A percentile compares a stretch with the other conserved stretches of the same genome.
These are phyloP conservation scores for Monochamus saltuarius DNA, from an alignment of 1,140 invertebrate species.

Conservation along the genomic window DNA sequence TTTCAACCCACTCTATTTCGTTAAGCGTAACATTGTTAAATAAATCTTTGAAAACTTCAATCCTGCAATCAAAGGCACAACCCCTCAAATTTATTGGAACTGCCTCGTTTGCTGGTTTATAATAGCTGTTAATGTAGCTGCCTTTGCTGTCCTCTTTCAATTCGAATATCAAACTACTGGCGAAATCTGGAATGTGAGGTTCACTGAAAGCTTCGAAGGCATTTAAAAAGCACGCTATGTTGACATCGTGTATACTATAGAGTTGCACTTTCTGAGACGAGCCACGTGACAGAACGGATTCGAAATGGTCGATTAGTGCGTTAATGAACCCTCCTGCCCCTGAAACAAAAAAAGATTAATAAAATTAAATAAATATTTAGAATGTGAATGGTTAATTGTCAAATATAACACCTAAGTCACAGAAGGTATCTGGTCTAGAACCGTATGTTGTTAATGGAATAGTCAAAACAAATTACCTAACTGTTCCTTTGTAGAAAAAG, in stretches of 20 bases:
- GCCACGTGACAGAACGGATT: not conserved
- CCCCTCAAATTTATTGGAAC: not conserved
- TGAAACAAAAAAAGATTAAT: not conserved
- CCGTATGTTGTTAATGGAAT: too few species aligned
- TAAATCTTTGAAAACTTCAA: not conserved
- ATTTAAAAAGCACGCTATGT: not conserved
- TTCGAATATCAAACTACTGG: constrained; percentile 5
- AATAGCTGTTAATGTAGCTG: not conserved
- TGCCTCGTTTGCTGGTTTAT: not conserved
- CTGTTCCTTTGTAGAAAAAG: too few species aligned
- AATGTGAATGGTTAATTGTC: too few species aligned
- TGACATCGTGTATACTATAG: not conserved
- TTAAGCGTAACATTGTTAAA: not conserved
- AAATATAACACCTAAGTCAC: too few species aligned
- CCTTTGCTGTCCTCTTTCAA: not conserved
- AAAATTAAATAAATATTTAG: too few species aligned
- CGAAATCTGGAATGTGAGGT: not conserved
- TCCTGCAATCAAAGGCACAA: not conserved
- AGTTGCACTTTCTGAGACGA: not conserved
- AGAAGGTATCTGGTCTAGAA: too few species aligned
- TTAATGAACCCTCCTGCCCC: not conserved
- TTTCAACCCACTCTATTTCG: not conserved
- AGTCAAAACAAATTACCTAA: too few species aligned
- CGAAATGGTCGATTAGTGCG: not conserved
- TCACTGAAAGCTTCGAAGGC: not conserved